These are phyloP conservation scores for Calameuta pallipes DNA, from an alignment of 2,888 invertebrate genomes.

Conservation along the genomic window DNA sequence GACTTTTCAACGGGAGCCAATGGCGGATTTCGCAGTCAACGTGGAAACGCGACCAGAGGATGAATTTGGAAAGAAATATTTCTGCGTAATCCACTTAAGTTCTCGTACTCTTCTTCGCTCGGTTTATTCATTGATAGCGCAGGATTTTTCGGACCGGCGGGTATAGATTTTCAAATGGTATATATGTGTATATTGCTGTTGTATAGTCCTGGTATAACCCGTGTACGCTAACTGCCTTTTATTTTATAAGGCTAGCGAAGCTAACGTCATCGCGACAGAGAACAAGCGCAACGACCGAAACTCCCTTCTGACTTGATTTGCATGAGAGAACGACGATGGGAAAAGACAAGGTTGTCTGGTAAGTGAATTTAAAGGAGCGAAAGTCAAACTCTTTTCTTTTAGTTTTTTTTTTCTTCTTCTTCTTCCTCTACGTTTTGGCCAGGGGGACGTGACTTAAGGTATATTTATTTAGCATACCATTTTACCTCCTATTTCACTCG, in stretches of 20 bases:
- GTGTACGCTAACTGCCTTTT: background rate
- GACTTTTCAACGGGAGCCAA: too few species aligned
- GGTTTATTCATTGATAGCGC: background rate
- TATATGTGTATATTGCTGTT: background rate
- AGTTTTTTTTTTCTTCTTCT: background rate
- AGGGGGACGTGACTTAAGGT: background rate
- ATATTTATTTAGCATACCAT: background rate
- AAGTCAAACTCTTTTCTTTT: slow-evolving; percentile 5
- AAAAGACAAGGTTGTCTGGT: slow-evolving; percentile 8
- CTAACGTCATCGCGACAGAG: background rate
- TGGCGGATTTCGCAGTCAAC: too few species aligned
- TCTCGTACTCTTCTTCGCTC: background rate
- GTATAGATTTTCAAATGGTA: background rate
- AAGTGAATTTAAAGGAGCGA: slow-evolving; percentile 21
- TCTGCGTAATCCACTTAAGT: background rate
- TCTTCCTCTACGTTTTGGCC: background rate
- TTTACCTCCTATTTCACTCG: background rate
- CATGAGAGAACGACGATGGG: slow-evolving; percentile 4
- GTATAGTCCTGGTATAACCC: background rate
- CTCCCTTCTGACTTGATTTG: background rate
- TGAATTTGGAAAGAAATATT: background rate
- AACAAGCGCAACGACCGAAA: background rate
- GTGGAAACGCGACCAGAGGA: background rate
- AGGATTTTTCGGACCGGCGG: background rate
- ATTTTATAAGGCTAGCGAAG: background rate